These are phyloP conservation scores for Tokudaia tokunoshimensis DNA, from an alignment of 2,797 vertebrate species.

Conservation along the genomic window DNA sequence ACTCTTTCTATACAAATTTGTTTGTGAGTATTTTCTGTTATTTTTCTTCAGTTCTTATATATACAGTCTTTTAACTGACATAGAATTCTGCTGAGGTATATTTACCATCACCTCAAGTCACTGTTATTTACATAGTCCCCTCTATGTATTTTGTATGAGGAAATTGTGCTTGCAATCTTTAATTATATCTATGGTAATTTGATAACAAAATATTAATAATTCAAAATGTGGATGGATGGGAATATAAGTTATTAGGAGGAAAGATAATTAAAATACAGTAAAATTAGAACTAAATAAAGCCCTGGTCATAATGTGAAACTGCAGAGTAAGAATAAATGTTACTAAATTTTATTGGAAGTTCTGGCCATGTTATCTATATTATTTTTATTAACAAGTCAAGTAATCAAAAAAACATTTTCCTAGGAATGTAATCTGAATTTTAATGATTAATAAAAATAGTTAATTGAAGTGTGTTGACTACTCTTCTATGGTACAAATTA, in stretches of 20 bases:
- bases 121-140: background rate
- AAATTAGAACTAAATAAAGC: background rate
- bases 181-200: background rate
- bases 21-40: background rate
- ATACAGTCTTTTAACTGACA: background rate
- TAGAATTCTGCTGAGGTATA: background rate
- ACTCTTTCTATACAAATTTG: background rate
- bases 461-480: background rate
- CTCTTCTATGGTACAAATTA: background rate
- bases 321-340: background rate
- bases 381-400: background rate
- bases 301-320: background rate
- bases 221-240: background rate
- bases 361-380: background rate
- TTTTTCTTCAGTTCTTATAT: background rate
- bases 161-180: background rate
- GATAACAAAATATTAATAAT: conserved; percentile 39
- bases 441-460: background rate
- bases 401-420: background rate
- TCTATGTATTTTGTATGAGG: background rate
- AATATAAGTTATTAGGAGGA: background rate
- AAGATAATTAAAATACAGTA: background rate
- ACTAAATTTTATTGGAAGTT: background rate
- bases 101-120: background rate
- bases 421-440: background rate